Evolutionary conservation across 2,797 vertebrate genomes (phyloP).

Genomic region (Lemur catta): DNA sequence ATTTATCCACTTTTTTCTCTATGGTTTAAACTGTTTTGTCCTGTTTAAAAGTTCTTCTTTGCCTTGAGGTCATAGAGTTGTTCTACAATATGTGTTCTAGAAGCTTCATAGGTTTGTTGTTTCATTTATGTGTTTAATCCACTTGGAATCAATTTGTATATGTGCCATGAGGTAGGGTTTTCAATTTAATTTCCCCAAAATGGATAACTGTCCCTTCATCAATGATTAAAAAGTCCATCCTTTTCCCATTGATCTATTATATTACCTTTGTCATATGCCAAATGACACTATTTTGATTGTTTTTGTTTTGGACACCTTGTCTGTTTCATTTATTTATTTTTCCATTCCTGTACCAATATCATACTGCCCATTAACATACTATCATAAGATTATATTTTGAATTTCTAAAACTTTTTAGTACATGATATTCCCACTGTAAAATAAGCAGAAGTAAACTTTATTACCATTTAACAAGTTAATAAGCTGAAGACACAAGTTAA

Average conservation of each 20-base stretch:
- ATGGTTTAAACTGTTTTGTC: neutral
- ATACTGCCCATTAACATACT: neutral
- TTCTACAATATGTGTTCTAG: neutral
- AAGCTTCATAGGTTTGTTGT: neutral
- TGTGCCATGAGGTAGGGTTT: neutral
- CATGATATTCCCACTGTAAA: neutral
- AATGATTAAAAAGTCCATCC: neutral
- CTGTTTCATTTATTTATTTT: neutral
- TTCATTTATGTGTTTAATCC: neutral
- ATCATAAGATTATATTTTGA: neutral
- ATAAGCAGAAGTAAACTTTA: conserved; percentile 55
- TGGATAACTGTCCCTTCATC: neutral
- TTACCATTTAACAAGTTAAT: conserved; percentile 45
- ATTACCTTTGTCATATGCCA: neutral
- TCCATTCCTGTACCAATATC: neutral
- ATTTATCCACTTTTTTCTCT: neutral
- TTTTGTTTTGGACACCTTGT: neutral
- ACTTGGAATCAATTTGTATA: neutral
- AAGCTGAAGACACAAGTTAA: conserved; percentile 25
- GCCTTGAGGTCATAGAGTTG: neutral
- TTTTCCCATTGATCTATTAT: neutral
- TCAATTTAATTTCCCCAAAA: neutral
- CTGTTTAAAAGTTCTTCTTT: neutral
- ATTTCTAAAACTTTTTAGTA: neutral
- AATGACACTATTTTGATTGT: neutral